Evolutionary conservation across 1,140 invertebrate genomes (phyloP).

Genomic region (Batillaria attramentaria): DNA sequence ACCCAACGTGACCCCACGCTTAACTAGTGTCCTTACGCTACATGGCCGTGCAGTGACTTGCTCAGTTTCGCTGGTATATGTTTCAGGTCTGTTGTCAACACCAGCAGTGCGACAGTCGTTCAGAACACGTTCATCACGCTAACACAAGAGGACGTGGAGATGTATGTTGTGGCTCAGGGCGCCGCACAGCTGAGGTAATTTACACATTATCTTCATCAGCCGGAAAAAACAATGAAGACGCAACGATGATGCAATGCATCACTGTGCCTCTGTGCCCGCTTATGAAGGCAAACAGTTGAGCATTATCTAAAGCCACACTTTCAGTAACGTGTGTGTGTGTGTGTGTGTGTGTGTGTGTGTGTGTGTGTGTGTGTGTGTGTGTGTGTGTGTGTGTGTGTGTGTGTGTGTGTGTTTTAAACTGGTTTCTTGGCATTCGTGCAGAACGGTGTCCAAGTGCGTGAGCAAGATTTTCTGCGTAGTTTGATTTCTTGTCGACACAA

Average conservation of each 20-base stretch:
- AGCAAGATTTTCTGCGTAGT: no score
- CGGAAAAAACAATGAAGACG: no score
- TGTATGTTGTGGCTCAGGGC: slow-evolving; percentile 3
- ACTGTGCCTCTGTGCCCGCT: not conserved
- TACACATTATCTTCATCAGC: not conserved
- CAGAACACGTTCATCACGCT: not conserved
- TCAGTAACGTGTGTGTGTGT: not conserved
- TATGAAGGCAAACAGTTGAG: not conserved
- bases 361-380: slow-evolving; percentile 4
- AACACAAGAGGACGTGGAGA: slow-evolving; percentile 15
- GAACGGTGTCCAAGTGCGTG: no score
- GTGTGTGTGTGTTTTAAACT: not conserved
- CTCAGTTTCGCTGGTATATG: no score
- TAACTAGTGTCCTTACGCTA: no score
- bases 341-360: not conserved
- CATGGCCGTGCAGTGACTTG: no score
- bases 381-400: not conserved
- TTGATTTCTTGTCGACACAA: no score
- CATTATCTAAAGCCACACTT: not conserved
- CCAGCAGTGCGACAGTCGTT: no score
- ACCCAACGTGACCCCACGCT: no score
- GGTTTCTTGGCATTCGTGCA: no score
- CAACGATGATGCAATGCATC: not conserved
- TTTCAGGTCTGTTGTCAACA: no score
- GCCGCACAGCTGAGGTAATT: slow-evolving; percentile 7